Conservation (phyloP, 2,797 vertebrate species). For the Sebastes melanostomus region DNA sequence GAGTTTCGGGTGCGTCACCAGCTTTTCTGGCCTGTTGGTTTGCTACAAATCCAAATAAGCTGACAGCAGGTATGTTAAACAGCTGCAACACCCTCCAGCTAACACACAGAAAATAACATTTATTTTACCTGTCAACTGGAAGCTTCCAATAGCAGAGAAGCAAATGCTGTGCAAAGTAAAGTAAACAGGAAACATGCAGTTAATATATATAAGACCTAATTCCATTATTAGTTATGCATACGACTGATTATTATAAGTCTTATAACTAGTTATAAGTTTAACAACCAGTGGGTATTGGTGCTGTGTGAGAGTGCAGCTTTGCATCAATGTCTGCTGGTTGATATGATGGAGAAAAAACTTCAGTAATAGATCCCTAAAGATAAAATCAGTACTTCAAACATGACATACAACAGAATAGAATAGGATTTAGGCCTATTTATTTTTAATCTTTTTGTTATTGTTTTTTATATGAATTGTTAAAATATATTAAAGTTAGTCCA, state of each 20-base stretch:
- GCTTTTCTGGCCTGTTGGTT: background rate
- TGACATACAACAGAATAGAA: no score
- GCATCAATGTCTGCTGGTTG: no score
- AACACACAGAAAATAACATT: background rate
- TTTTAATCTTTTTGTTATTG: no score
- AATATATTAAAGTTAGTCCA: no score
- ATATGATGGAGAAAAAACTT: no score
- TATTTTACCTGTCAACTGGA: background rate
- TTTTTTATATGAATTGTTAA: no score
- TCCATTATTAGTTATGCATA: background rate
- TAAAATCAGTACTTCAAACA: no score
- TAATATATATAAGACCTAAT: background rate
- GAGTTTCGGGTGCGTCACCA: background rate
- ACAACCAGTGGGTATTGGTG: no score
- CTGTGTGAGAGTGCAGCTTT: no score
- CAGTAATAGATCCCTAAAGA: no score
- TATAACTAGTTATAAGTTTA: no score
- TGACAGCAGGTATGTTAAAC: background rate
- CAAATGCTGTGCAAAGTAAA: background rate
- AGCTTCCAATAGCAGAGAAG: background rate
- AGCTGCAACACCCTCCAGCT: background rate
- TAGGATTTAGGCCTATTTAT: no score
- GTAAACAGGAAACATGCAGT: background rate
- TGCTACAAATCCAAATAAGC: background rate
- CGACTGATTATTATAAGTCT: background rate